Evolutionary conservation across 2,113 vertebrate genomes (phyloP).

Genomic region (Taxidea taxus): DNA sequence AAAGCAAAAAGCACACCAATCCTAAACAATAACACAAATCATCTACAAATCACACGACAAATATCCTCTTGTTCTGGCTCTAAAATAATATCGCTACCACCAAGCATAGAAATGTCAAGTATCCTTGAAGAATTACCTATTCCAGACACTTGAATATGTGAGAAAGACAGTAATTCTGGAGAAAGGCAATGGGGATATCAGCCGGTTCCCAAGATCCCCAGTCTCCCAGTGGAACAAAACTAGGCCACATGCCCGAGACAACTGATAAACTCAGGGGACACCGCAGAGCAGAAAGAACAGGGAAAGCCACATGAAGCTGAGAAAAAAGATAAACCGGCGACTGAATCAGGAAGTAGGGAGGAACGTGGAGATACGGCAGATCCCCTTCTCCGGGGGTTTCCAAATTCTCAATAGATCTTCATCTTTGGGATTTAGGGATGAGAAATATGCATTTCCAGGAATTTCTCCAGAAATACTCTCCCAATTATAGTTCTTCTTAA

Average conservation of each 20-base stretch:
- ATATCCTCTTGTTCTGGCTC: not conserved
- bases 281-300: not conserved
- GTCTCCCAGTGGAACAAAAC: not conserved
- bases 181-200: not conserved
- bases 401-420: not conserved
- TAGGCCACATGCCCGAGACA: not conserved
- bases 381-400: not conserved
- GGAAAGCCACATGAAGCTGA: not conserved
- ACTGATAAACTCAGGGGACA: not conserved
- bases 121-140: not conserved
- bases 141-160: not conserved
- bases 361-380: not conserved
- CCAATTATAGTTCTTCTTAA: constrained; percentile 1
- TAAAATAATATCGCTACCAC: not conserved
- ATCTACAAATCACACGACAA: not conserved
- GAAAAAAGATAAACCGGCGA: not conserved
- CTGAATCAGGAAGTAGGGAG: not conserved
- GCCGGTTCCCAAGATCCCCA: not conserved
- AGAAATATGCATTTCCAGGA: constrained; percentile 14
- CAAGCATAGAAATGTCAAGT: not conserved
- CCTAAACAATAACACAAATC: not conserved
- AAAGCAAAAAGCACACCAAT: not conserved
- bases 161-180: not conserved
- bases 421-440: not conserved
- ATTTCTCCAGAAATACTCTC: not conserved